Evolutionary conservation across 2,797 vertebrate species (phyloP).

Genomic region (Erethizon dorsatum): DNA sequence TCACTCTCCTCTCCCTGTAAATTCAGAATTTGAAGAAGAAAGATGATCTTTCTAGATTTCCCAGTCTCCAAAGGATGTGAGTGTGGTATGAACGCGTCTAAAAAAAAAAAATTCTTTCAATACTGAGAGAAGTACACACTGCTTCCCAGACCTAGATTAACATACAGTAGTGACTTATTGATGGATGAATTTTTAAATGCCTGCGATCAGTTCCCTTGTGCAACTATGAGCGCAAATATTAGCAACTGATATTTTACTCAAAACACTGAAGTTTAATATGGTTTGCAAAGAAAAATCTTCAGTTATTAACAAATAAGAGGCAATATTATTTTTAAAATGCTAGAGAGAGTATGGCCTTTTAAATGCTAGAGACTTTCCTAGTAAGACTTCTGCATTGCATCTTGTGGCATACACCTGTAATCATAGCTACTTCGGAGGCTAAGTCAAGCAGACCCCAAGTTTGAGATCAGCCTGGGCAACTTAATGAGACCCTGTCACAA

Average conservation of each 20-base stretch:
- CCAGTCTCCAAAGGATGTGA: background rate
- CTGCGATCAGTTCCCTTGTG: background rate
- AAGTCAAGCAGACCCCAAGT: background rate
- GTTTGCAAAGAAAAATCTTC: constrained; percentile 34
- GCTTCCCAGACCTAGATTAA: background rate
- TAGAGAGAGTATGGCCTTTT: background rate
- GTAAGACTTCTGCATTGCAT: background rate
- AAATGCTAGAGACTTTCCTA: constrained; percentile 7
- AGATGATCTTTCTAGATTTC: constrained; percentile 49
- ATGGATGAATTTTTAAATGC: background rate
- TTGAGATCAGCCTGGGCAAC: background rate
- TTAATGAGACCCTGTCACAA: background rate
- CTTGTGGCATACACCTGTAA: background rate
- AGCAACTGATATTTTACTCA: constrained; percentile 2
- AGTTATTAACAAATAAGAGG: background rate
- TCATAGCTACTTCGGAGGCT: background rate
- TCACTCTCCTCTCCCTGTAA: constrained; percentile 35
- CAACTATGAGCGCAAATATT: background rate
- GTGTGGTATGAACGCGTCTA: background rate
- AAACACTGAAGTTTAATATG: background rate
- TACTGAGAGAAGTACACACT: background rate
- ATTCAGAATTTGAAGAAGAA: constrained; percentile 19
- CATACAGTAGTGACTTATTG: background rate
- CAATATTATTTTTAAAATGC: constrained; percentile 35
- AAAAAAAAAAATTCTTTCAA: background rate